Evolutionary conservation across 2,888 invertebrate genomes (phyloP), one percentile per base, ranked within the genome.

Genomic region (Ommatoiulus sabulosus): DNA sequence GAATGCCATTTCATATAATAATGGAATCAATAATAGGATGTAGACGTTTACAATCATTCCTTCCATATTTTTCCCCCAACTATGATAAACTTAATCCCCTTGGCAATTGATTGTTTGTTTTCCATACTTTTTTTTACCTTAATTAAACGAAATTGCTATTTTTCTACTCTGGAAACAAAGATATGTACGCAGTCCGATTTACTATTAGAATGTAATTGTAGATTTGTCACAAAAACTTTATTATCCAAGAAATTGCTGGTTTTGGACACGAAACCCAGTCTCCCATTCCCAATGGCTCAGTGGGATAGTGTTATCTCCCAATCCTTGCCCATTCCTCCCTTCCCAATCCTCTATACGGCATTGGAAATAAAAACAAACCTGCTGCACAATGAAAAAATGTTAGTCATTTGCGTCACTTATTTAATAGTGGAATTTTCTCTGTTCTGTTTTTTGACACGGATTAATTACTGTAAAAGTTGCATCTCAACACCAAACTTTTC

Each of bases 61-160:
- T 86, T 86, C 86, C 86, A 86, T 86, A 86, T 86, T 86, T 86
- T 44, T 7, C 44, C 46, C 86, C 86, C 86, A 86, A 86, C 86
- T 44, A 86, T 86, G 86, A 86, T 86, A 80, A 35, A 86, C 86
- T 24, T 86, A 46, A 86, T 57, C 52, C 52, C 57, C 87, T 87
- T 87, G 87, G 57, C 87, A 87, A 57, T 87, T 87, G 48, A 44
- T 87, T 57, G 87, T 87, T 87, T 57, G 57, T 87, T 57, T 87
- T 87, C 63, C 63, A 57, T 52, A 87, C 63, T 87, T 87, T 86
- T 80, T 80, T 86, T 86, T 86, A 86, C 86, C 86, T 88, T 72
- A 88, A 88, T 63, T 88, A 88, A 88, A 88, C 88, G 44, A 80
- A 88, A 88, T 88, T 88, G 88, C 88, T 88, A 88, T 88, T 88